Conservation (phyloP, 2,113 vertebrate species). For the Indri indri region DNA sequence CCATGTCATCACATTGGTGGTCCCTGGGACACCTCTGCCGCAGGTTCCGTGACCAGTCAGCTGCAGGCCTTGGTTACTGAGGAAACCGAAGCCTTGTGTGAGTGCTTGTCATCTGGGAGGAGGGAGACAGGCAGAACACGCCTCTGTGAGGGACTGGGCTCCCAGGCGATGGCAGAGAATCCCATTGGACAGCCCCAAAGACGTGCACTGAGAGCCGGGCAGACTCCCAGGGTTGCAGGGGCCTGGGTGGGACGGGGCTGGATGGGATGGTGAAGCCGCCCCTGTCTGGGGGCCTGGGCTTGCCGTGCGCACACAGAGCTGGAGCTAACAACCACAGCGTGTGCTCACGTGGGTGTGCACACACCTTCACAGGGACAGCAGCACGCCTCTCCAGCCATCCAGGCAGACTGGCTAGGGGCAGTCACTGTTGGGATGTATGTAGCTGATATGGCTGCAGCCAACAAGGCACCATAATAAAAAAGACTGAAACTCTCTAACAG, state of each 20-base stretch:
- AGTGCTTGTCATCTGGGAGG: background rate
- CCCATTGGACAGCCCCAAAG: background rate
- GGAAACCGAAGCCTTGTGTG: background rate
- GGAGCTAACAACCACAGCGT: background rate
- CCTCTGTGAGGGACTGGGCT: background rate
- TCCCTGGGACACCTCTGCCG: background rate
- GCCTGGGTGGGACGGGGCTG: background rate
- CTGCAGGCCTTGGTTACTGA: slow-evolving; percentile 11
- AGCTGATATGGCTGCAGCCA: background rate
- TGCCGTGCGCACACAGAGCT: background rate
- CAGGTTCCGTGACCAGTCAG: background rate
- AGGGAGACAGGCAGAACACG: background rate
- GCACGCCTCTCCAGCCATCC: background rate
- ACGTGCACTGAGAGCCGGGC: background rate
- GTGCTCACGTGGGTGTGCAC: background rate
- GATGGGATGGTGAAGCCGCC: background rate
- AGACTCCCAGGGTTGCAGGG: background rate
- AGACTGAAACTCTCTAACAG: background rate
- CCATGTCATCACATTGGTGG: too few species aligned
- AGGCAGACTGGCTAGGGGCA: background rate
- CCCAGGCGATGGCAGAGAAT: background rate
- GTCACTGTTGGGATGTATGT: background rate
- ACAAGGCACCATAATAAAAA: background rate
- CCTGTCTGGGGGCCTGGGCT: background rate
- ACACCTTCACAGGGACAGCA: background rate